Evolutionary conservation across 1,140 invertebrate genomes (phyloP), one percentile per base, ranked within the genome.

Genomic region (Stenopsyche tienmushanensis): DNA sequence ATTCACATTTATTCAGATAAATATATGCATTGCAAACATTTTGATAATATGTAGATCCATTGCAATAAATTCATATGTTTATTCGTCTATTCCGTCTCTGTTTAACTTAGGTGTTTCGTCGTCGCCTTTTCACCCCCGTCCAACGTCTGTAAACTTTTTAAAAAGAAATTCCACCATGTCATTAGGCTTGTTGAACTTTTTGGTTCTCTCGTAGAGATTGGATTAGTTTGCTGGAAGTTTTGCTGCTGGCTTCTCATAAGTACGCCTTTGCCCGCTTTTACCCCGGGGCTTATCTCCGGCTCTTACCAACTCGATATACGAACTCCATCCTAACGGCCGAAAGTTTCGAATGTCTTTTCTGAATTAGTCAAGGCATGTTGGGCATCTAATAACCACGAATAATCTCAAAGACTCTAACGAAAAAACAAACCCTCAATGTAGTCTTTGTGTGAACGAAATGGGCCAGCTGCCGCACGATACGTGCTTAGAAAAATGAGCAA

Each of bases 161-260:
- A 62, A 64, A 65, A 65, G 53, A 26, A 26, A 65, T 59, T 23
- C 54, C 42, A 34, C 34, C 34, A 45, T 50, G 59, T 55, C 52
- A 53, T 67, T 67, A 49, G 50, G 67, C 67, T 65, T 57, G 52
- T 63, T 50, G 63, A 69, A 69, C 62, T 69, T 69, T 64, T 69
- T 49, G 53, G 52, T 24, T 20, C 59, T 60, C 23, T 39, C 59
- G 53, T 26, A 53, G 57, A 69, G 59, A 69, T 69, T 69, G 67
- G 63, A 69, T 69, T 69, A 69, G 67, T 69, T 69, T 44, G 55
- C 17, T 18, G 18, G 15, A 23, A 58, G 39, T 65, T 69, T 50
- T 63, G 53, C 59, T 47, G 29, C 21, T 29, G 42, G 54, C 39
- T 45, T 59, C 15, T 18, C 26, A 55, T 29, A 45, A 41, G 25